Percentiles rank a stretch among this genome's conserved stretches.
Conservation (phyloP, 2,888 invertebrate species). For the Neoaliturus tenellus region DNA sequence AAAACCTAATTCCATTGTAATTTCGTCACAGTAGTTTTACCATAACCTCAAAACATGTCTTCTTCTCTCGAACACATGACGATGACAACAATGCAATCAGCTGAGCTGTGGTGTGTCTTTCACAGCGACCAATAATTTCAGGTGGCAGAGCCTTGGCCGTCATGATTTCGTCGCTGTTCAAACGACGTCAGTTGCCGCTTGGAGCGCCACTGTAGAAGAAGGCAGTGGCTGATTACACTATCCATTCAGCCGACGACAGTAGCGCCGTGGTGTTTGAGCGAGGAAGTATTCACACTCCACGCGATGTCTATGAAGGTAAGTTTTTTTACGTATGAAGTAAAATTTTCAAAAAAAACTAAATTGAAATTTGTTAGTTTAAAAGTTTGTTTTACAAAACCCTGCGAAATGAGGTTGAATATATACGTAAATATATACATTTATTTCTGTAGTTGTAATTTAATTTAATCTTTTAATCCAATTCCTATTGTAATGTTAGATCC, state of each 20-base stretch:
- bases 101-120: background rate
- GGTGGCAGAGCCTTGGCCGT: background rate
- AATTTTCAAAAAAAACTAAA: too few relatives aligned
- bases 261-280: background rate
- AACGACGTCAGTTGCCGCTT: background rate
- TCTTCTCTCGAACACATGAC: background rate
- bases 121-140: background rate
- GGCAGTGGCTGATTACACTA: background rate
- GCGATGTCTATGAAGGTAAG: conserved; percentile 10
- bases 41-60: background rate
- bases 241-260: conserved; percentile 2
- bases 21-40: conserved; percentile 4
- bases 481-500: too few relatives aligned
- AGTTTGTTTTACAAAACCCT: too few relatives aligned
- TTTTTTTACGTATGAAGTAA: background rate
- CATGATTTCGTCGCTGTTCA: background rate
- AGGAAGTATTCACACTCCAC: background rate
- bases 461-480: too few relatives aligned
- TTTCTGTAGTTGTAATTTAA: too few relatives aligned
- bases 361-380: too few relatives aligned
- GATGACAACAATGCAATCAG: background rate
- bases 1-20: background rate
- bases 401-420: too few relatives aligned
- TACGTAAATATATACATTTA: too few relatives aligned
- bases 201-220: background rate